Evolutionary conservation across 1,140 invertebrate species (phyloP).

Genomic region (Tetraneura akinire): DNA sequence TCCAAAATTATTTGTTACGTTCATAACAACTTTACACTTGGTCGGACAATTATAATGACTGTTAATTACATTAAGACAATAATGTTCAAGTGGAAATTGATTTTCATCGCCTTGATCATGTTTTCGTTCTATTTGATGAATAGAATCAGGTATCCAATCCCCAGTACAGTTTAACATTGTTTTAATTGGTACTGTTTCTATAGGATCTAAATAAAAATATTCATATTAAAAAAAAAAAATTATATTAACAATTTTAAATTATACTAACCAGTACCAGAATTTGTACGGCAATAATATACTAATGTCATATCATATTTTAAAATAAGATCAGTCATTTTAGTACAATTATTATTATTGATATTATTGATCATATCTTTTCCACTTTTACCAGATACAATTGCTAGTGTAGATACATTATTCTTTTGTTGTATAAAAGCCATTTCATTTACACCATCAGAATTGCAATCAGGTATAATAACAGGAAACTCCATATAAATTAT

Average conservation of each 20-base stretch:
- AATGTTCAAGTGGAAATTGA: constrained; percentile 9
- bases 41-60: constrained; percentile 8
- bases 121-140: constrained; percentile 5
- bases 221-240: neutral
- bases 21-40: constrained; percentile 1
- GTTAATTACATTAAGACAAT: neutral
- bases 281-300: constrained; percentile 23
- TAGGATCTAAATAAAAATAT: neutral
- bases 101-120: constrained; percentile 36
- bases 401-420: constrained; percentile 16
- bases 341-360: constrained; percentile 26
- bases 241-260: neutral
- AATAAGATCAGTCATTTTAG: constrained; percentile 38
- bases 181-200: constrained; percentile 24
- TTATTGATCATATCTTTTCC: neutral
- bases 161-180: constrained; percentile 27
- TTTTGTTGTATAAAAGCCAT: constrained; percentile 33
- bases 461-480: constrained; percentile 34
- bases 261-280: neutral
- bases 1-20: constrained; percentile 3
- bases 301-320: constrained; percentile 29
- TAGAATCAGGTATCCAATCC: constrained; percentile 35
- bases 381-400: constrained; percentile 37
- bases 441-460: constrained; percentile 40
- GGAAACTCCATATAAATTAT: constrained; percentile 29